A percentile compares a stretch with the other conserved stretches of the same genome.
Conservation (phyloP, 1,140 invertebrate genomes). For the Spodoptera frugiperda region DNA sequence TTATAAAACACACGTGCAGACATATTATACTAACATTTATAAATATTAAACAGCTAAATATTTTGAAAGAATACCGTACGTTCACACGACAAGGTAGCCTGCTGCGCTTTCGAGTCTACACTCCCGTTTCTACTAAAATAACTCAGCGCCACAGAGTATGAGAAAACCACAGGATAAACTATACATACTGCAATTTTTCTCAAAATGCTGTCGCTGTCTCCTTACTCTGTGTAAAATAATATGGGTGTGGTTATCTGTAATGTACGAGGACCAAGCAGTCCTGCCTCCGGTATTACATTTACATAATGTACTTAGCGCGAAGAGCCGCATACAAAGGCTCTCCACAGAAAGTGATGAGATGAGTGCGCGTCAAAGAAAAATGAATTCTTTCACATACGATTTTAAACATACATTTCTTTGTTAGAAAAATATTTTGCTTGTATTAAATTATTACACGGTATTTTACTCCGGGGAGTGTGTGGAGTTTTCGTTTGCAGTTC, state of each 20-base stretch:
- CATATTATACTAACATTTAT: slow-evolving; percentile 29
- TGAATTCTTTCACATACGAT: slow-evolving; percentile 58
- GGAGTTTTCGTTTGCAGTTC: slow-evolving; percentile 54
- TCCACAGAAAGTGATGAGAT: slow-evolving; percentile 67
- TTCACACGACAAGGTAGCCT: slow-evolving; percentile 46
- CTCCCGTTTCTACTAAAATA: slow-evolving; percentile 44
- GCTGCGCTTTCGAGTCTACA: slow-evolving; percentile 47
- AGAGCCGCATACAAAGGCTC: slow-evolving; percentile 75
- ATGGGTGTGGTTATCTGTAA: slow-evolving; percentile 69
- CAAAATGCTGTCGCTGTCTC: neutral
- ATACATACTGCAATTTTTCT: slow-evolving; percentile 39
- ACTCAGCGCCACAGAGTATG: slow-evolving; percentile 43
- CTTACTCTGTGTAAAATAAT: slow-evolving; percentile 62
- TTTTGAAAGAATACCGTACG: slow-evolving; percentile 35
- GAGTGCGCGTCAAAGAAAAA: slow-evolving; percentile 62
- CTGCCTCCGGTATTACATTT: slow-evolving; percentile 77
- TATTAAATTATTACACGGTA: slow-evolving; percentile 71
- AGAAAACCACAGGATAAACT: neutral
- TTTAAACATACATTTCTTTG: slow-evolving; percentile 60
- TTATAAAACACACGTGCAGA: slow-evolving; percentile 10
- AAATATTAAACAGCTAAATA: slow-evolving; percentile 40
- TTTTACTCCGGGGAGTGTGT: slow-evolving; percentile 57
- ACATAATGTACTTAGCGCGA: slow-evolving; percentile 76
- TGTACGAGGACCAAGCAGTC: slow-evolving; percentile 62
- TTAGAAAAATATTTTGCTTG: slow-evolving; percentile 53